These are phyloP conservation scores for Hiodon alosoides DNA, from an alignment of 2,113 vertebrate genomes.

Conservation along the genomic window DNA sequence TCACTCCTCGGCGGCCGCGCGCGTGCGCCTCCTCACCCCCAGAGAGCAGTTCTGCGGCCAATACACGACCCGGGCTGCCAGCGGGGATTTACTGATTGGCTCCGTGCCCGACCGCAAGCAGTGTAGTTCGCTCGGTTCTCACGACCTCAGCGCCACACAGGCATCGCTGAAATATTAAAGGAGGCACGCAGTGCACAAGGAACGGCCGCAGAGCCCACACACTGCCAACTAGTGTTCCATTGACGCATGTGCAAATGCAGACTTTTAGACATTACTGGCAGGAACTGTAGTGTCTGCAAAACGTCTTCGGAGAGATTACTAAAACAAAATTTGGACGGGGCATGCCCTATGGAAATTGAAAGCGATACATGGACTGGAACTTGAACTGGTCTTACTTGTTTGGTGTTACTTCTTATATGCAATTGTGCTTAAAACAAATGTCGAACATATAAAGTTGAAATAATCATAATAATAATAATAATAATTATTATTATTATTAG, in stretches of 20 bases:
- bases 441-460: too few relatives aligned
- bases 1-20: slow-evolving; percentile 45
- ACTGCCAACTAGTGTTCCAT: slow-evolving; percentile 58
- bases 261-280: slow-evolving; percentile 23
- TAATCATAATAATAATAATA: too few relatives aligned
- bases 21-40: slow-evolving; percentile 59
- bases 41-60: slow-evolving; percentile 47
- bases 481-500: too few relatives aligned
- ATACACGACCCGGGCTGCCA: slow-evolving; percentile 49
- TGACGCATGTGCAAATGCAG: slow-evolving; percentile 38
- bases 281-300: not conserved
- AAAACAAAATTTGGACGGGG: not conserved
- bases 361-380: too few relatives aligned
- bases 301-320: not conserved
- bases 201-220: slow-evolving; percentile 53
- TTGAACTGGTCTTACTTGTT: too few relatives aligned
- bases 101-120: slow-evolving; percentile 66
- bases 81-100: slow-evolving; percentile 74
- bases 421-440: too few relatives aligned
- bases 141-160: slow-evolving; percentile 72
- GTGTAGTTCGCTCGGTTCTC: slow-evolving; percentile 73
- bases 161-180: slow-evolving; percentile 64
- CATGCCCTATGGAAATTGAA: too few relatives aligned
- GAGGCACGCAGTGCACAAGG: slow-evolving; percentile 54
- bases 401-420: too few relatives aligned